Percentiles rank a stretch among this genome's conserved stretches.
Evolutionary conservation across 2,888 invertebrate species (phyloP).

Genomic region (Poecilus cupreus): DNA sequence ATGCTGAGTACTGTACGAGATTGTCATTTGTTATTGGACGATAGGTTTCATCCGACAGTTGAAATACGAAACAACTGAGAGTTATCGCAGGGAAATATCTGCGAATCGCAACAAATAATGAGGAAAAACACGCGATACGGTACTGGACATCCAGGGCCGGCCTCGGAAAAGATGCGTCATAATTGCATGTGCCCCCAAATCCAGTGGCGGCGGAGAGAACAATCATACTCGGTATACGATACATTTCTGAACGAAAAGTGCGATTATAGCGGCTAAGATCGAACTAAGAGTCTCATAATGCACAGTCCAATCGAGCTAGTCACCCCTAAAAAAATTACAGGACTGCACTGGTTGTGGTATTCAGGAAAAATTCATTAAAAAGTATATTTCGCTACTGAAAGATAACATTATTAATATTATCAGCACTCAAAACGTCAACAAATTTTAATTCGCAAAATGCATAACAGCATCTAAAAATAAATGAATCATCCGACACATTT

Average conservation of each 20-base stretch:
- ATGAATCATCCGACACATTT: not conserved
- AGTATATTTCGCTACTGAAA: not conserved
- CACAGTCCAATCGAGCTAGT: too few species aligned
- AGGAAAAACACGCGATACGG: not conserved
- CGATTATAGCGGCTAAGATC: too few species aligned
- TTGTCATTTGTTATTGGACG: constrained; percentile 31
- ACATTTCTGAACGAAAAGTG: too few species aligned
- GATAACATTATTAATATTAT: constrained; percentile 30
- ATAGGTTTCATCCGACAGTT: not conserved
- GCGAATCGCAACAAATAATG: not conserved
- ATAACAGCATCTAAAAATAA: constrained; percentile 32
- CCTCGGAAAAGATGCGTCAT: not conserved
- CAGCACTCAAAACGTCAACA: constrained; percentile 47
- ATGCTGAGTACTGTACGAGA: not conserved
- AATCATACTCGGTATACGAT: too few species aligned
- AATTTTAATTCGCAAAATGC: constrained; percentile 20
- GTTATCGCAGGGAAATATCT: constrained; percentile 11
- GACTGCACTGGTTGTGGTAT: not conserved
- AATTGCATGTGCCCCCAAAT: too few species aligned
- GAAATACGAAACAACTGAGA: constrained; percentile 18
- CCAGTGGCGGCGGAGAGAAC: too few species aligned
- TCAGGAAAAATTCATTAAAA: constrained; percentile 10
- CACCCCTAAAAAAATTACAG: too few species aligned
- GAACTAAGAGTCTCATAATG: too few species aligned
- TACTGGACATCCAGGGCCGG: not conserved